Percentiles rank a stretch among this genome's conserved stretches.
phyloP scores from a whole-genome alignment of 2,113 vertebrate genomes.

The Nesoenas mayeri region DNA sequence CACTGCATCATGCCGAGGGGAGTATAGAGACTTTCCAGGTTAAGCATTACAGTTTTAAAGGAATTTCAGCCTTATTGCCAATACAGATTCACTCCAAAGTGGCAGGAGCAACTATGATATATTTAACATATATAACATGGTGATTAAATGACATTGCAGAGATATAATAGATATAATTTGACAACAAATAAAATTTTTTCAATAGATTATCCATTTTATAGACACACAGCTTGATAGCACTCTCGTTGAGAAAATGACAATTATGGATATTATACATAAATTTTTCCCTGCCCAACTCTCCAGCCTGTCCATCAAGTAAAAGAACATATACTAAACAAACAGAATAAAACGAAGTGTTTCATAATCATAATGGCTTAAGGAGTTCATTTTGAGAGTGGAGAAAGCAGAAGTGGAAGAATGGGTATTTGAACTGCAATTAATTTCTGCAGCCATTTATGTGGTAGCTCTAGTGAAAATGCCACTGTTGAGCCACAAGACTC shows the following conservation, averaged over 20 bases:
- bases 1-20: background rate
- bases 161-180: background rate
- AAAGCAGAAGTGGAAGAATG: background rate
- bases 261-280: background rate
- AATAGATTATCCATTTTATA: background rate
- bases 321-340: background rate
- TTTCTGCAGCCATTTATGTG: background rate
- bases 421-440: background rate
- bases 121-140: accelerated
- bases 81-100: background rate
- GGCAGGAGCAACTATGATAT: background rate
- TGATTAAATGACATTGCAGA: background rate
- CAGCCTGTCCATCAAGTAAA: background rate
- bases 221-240: background rate
- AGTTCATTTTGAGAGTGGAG: background rate
- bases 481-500: background rate
- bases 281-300: too few species aligned
- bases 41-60: too few species aligned
- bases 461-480: background rate
- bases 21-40: background rate
- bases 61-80: background rate
- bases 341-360: background rate
- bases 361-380: background rate
- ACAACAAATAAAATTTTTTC: background rate
- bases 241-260: background rate